phyloP scores from a whole-genome alignment of 2,113 vertebrate species.

The Tricholaema leucomelas region DNA sequence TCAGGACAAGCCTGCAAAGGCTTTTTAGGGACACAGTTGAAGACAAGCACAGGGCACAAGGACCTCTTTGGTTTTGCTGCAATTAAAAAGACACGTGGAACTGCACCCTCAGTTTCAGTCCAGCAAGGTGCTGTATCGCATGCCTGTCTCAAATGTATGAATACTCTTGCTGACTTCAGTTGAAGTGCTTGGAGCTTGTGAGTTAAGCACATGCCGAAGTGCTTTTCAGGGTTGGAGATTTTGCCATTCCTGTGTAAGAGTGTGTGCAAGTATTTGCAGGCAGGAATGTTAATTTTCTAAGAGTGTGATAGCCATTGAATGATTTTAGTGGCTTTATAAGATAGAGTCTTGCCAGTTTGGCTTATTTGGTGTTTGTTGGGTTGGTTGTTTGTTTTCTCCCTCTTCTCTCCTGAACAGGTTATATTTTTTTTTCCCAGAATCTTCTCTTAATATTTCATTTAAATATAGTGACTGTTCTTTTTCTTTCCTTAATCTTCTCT shows the following conservation, averaged over 20 bases:
- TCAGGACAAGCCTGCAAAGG: background rate
- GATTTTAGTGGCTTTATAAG: background rate
- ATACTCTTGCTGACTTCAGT: background rate
- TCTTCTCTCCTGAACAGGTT: background rate
- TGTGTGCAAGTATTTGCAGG: conserved; percentile 21
- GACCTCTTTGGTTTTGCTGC: background rate
- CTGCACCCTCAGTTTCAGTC: background rate
- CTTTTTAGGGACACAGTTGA: background rate
- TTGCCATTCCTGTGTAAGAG: background rate
- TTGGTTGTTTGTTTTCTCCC: background rate
- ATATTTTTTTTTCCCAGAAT: background rate
- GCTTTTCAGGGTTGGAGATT: conserved; percentile 38
- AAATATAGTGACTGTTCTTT: background rate
- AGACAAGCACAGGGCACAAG: background rate
- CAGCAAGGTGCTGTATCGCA: background rate
- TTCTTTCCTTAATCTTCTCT: background rate
- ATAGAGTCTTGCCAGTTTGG: background rate
- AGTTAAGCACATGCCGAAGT: conserved; percentile 48
- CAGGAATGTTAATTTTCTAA: conserved; percentile 8
- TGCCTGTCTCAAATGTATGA: background rate
- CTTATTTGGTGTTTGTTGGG: too few relatives aligned
- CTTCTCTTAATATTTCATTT: background rate
- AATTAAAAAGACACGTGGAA: background rate
- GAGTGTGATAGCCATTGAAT: conserved; percentile 3
- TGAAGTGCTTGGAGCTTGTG: conserved; percentile 1